A percentile compares a stretch with the other conserved stretches of the same genome.
Conservation (phyloP, 2,888 invertebrate genomes). For the Heliconius erato region DNA sequence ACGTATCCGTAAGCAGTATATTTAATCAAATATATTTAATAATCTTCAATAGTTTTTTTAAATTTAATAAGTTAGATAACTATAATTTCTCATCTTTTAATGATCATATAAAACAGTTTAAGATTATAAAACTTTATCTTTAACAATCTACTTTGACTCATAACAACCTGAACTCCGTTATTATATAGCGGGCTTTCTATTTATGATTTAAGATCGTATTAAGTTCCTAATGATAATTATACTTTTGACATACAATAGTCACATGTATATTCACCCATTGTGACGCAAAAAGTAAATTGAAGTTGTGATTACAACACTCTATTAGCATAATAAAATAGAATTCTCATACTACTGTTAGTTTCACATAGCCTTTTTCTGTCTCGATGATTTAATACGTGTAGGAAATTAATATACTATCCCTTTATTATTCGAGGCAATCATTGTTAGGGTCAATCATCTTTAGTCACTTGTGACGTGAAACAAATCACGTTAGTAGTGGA, state of each 20-base stretch:
- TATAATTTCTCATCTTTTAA: conserved; percentile 12
- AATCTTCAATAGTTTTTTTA: background rate
- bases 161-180: conserved; percentile 49
- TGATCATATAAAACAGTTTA: conserved; percentile 25
- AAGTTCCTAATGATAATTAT: conserved; percentile 54
- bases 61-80: background rate
- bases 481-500: background rate
- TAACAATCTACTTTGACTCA: conserved; percentile 46
- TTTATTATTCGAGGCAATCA: conserved; percentile 28
- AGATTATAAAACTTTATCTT: conserved; percentile 47
- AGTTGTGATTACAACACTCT: conserved; percentile 69
- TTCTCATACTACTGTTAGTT: conserved; percentile 75
- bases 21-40: too few species aligned
- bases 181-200: conserved; percentile 42
- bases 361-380: conserved; percentile 66
- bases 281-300: conserved; percentile 76
- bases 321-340: conserved; percentile 75
- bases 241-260: conserved; percentile 60
- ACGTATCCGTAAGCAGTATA: too few species aligned
- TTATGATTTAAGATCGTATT: conserved; percentile 50
- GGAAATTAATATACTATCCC: conserved; percentile 62
- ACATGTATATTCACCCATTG: conserved; percentile 61
- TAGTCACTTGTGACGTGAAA: background rate
- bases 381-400: conserved; percentile 67
- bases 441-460: conserved; percentile 13